These are phyloP conservation scores for Argyrosomus japonicus DNA, from an alignment of 2,113 vertebrate genomes.

Conservation along the genomic window DNA sequence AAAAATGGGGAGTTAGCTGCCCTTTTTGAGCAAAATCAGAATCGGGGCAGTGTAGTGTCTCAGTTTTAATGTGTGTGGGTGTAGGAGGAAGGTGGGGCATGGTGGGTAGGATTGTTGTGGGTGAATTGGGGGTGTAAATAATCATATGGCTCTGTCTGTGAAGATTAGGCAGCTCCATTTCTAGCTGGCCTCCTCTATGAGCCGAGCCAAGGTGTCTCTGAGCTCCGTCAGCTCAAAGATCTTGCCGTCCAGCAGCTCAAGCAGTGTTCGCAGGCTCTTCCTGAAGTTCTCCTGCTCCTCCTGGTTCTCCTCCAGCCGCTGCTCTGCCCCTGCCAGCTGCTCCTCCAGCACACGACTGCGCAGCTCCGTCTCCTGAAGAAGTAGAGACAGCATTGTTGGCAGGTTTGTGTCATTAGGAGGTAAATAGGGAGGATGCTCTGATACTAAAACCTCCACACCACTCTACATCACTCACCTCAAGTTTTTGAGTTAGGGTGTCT, in stretches of 20 bases:
- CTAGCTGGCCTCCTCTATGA: constrained; percentile 98
- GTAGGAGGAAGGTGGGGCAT: constrained; percentile 5
- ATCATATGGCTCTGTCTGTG: constrained; percentile 77
- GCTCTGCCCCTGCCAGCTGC: constrained; percentile 93
- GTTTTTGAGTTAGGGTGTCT: constrained; percentile 93
- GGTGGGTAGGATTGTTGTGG: constrained; percentile 5
- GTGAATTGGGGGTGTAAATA: constrained; percentile 35
- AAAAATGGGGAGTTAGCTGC: constrained; percentile 65
- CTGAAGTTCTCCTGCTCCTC: constrained; percentile 97
- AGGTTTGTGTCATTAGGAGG: constrained; percentile 3
- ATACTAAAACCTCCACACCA: too few species aligned
- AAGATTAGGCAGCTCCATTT: constrained; percentile 62
- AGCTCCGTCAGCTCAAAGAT: constrained; percentile 99
- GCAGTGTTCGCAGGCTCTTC: constrained; percentile 97
- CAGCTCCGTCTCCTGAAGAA: constrained; percentile 93
- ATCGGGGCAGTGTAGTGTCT: constrained; percentile 71
- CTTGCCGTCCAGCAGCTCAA: constrained; percentile 98
- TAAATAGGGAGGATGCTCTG: background rate
- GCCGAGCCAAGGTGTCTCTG: constrained; percentile 95
- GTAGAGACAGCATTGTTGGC: constrained; percentile 25
- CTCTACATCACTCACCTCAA: constrained; percentile 85
- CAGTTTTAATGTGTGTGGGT: constrained; percentile 33
- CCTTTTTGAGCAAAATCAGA: constrained; percentile 58
- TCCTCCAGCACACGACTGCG: constrained; percentile 95
- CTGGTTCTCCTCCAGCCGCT: constrained; percentile 97